Conservation (phyloP, 1,140 invertebrate genomes). For the Drosophila suzukii region DNA sequence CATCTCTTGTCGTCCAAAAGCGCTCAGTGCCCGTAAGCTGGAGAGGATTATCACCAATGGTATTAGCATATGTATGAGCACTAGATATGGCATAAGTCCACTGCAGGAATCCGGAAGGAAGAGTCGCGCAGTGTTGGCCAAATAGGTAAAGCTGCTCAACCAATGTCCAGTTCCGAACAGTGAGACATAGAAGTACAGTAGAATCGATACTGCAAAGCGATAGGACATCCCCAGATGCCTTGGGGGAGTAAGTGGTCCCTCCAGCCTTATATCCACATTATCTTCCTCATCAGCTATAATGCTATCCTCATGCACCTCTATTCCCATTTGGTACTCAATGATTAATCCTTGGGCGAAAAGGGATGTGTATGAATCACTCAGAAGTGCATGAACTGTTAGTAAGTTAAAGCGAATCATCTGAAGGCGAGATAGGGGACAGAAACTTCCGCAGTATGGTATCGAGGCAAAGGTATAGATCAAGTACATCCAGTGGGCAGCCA, state of each 20-base stretch:
- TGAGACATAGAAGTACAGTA: slow-evolving; percentile 92
- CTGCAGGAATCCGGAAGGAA: slow-evolving; percentile 95
- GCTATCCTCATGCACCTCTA: slow-evolving; percentile 29
- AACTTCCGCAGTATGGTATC: slow-evolving; percentile 80
- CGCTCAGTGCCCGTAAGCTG: slow-evolving; percentile 47
- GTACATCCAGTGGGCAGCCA: slow-evolving; percentile 85
- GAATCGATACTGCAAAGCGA: slow-evolving; percentile 85
- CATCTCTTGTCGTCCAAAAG: slow-evolving; percentile 42
- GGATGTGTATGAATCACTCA: slow-evolving; percentile 88
- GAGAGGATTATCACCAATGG: slow-evolving; percentile 92
- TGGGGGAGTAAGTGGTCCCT: background rate
- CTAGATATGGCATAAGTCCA: slow-evolving; percentile 91
- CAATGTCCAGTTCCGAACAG: slow-evolving; percentile 99
- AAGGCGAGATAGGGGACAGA: slow-evolving; percentile 80
- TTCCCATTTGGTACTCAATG: slow-evolving; percentile 48
- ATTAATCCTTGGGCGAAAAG: slow-evolving; percentile 87
- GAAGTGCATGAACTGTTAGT: slow-evolving; percentile 85
- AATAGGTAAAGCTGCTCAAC: slow-evolving; percentile 96
- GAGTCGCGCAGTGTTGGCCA: slow-evolving; percentile 94
- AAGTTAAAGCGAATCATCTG: slow-evolving; percentile 85
- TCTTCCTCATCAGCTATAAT: background rate
- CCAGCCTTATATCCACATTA: background rate
- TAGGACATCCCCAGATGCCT: slow-evolving; percentile 47
- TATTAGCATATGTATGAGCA: slow-evolving; percentile 94
- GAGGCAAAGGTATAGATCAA: slow-evolving; percentile 44